phyloP scores from a whole-genome alignment of 2,113 vertebrate species.

The Catharus fuscescens region DNA sequence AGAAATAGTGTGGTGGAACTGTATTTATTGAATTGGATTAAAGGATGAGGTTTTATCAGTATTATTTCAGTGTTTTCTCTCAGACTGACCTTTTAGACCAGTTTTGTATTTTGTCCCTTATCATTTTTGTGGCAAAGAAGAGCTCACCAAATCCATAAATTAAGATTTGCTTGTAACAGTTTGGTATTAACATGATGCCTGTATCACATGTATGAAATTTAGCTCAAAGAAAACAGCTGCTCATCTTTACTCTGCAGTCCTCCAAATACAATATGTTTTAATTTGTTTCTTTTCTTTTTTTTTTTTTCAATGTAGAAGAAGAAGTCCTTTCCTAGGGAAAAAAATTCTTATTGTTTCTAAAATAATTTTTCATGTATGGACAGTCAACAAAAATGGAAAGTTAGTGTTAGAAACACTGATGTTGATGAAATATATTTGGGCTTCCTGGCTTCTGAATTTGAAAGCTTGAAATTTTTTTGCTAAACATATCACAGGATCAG shows the following conservation, averaged over 20 bases:
- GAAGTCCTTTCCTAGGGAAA: neutral
- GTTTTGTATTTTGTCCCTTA: neutral
- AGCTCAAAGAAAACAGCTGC: neutral
- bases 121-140: neutral
- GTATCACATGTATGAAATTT: neutral
- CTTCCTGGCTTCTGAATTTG: constrained; percentile 18
- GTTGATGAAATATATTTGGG: neutral
- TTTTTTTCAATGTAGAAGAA: neutral
- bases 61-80: neutral
- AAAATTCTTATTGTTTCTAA: neutral
- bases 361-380: neutral
- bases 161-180: neutral
- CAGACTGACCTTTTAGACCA: neutral
- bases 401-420: neutral
- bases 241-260: neutral
- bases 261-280: neutral
- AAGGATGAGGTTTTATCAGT: neutral
- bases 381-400: neutral
- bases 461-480: constrained; percentile 6
- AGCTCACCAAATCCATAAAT: neutral
- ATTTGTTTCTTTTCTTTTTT: neutral
- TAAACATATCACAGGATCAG: constrained; percentile 53
- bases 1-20: neutral
- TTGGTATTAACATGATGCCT: neutral
- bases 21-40: neutral